These are phyloP conservation scores for Montipora cactus DNA, from an alignment of 64 coral and sea anemone genomes.

Conservation along the genomic window DNA sequence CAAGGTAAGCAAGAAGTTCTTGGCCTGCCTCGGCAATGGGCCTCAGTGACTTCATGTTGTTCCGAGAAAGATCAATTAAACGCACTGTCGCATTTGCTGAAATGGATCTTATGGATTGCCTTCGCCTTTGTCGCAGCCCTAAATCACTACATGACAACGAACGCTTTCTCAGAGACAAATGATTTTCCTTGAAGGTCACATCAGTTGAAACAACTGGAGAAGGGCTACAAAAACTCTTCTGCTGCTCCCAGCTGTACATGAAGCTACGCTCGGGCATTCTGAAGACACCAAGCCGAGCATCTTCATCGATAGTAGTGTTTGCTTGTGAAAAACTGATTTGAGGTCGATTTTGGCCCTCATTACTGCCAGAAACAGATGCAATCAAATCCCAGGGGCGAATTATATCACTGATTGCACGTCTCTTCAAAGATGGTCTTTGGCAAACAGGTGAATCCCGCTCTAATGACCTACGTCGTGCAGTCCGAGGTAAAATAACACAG, in stretches of 20 bases:
- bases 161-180: not conserved
- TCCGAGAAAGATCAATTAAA: constrained; percentile 85
- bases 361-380: not conserved
- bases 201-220: not conserved
- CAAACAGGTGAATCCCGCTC: not conserved
- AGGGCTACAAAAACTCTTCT: not conserved
- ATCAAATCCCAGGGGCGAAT: not conserved
- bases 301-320: not conserved
- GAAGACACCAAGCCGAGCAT: constrained; percentile 6
- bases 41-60: constrained; percentile 69
- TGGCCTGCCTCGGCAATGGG: constrained; percentile 58
- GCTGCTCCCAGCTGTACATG: constrained; percentile 52
- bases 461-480: not conserved
- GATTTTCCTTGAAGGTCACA: not conserved
- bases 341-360: not conserved
- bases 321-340: not conserved
- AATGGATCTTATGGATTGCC: constrained; percentile 10
- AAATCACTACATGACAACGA: not conserved
- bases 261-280: constrained; percentile 69
- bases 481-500: constrained; percentile 73
- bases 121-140: constrained; percentile 46
- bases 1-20: constrained; percentile 45
- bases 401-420: constrained; percentile 22
- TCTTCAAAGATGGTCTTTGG: not conserved
- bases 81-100: constrained; percentile 67